phyloP scores from a whole-genome alignment of 2,888 invertebrate genomes.

The Coelopa pilipes region DNA sequence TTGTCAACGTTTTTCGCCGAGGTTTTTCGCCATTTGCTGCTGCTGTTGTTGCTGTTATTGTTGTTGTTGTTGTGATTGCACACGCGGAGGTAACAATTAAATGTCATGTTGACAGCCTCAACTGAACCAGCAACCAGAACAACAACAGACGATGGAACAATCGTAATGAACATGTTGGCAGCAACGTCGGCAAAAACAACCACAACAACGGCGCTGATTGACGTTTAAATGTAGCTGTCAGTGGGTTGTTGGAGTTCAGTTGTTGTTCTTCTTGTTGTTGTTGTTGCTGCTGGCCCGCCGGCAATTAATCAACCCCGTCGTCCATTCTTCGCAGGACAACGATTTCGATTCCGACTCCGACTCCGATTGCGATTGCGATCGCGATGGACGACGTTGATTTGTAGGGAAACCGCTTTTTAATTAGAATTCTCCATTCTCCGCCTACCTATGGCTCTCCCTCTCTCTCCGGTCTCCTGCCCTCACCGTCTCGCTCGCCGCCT shows the following conservation, averaged over 20 bases:
- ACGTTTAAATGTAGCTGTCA: conserved; percentile 50
- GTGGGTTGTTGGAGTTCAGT: background rate
- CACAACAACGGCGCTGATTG: conserved; percentile 46
- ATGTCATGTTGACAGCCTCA: conserved; percentile 38
- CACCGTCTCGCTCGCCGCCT: background rate
- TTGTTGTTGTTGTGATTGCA: background rate
- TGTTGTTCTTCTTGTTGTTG: conserved; percentile 18
- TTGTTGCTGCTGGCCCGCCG: conserved; percentile 22
- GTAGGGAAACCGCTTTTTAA: conserved; percentile 24
- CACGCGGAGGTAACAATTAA: conserved; percentile 33
- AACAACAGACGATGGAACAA: background rate
- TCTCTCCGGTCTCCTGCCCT: background rate
- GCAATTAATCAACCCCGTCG: conserved; percentile 35
- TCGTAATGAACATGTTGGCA: conserved; percentile 17
- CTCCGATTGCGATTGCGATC: too few relatives aligned
- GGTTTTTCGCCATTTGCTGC: too few relatives aligned
- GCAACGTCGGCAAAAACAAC: conserved; percentile 19
- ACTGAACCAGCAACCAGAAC: conserved; percentile 16
- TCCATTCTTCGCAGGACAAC: conserved; percentile 11
- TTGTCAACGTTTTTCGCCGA: conserved; percentile 49
- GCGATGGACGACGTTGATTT: conserved; percentile 5
- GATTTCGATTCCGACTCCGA: conserved; percentile 14
- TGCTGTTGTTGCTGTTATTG: too few relatives aligned
- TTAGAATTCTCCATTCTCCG: conserved; percentile 34
- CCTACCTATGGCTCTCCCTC: background rate